These are phyloP conservation scores for Myotis lucifugus DNA, from an alignment of 2,113 vertebrate genomes.

Conservation along the genomic window DNA sequence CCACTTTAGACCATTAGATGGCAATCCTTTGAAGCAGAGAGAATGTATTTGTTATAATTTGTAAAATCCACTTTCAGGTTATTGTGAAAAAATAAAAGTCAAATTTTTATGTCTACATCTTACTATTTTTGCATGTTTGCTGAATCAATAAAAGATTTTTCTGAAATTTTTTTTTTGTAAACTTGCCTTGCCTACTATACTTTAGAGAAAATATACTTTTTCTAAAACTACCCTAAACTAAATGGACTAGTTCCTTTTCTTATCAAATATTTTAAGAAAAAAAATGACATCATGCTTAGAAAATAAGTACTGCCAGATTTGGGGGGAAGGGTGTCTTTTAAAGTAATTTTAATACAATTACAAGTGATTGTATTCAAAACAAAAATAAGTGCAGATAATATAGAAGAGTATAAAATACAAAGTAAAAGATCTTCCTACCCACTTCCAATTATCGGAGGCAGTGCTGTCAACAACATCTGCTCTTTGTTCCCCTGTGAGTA, in stretches of 20 bases:
- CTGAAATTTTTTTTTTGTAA: background rate
- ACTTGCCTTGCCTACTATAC: background rate
- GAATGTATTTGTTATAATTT: background rate
- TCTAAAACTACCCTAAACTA: background rate
- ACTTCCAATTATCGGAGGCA: background rate
- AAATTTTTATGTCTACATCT: background rate
- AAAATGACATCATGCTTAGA: background rate
- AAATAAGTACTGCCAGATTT: background rate
- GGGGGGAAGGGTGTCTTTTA: background rate
- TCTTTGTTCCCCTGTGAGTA: background rate
- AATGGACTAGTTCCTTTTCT: background rate
- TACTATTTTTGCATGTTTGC: background rate
- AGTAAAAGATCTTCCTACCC: background rate
- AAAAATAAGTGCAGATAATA: background rate
- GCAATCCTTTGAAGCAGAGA: background rate
- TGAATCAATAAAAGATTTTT: background rate
- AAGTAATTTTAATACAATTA: background rate
- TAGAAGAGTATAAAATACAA: background rate
- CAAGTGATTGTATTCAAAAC: conserved; percentile 1
- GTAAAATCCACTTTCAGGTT: background rate
- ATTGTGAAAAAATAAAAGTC: conserved; percentile 23
- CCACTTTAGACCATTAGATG: background rate
- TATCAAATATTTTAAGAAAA: background rate
- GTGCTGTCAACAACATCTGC: background rate
- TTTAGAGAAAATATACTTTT: background rate